Percentiles rank a stretch among this genome's conserved stretches.
Evolutionary conservation across 2,888 invertebrate species (phyloP).

Genomic region (Stenotaenia linearis): DNA sequence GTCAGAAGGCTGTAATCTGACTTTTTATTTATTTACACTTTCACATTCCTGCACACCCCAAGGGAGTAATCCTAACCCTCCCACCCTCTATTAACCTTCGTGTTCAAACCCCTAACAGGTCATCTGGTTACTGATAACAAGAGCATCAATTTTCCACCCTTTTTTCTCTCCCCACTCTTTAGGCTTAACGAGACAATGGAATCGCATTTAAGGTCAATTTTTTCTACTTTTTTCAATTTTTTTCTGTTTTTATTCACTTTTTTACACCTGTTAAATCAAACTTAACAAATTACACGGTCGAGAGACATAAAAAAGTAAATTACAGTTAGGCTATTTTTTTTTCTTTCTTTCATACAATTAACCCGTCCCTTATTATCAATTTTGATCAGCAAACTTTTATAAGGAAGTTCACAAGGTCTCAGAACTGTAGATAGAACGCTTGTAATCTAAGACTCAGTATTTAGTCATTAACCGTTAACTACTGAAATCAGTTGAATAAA

Average conservation of each 20-base stretch:
- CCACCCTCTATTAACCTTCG: background rate
- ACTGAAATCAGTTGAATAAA: no score
- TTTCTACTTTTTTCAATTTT: no score
- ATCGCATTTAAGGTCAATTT: background rate
- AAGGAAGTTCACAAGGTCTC: conserved; percentile 10
- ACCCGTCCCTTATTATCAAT: background rate
- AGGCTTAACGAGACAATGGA: background rate
- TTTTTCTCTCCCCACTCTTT: background rate
- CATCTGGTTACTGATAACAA: background rate
- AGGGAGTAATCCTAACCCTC: background rate
- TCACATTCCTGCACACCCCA: conserved; percentile 3
- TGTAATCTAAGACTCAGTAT: background rate
- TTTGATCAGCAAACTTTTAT: background rate
- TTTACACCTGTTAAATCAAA: no score
- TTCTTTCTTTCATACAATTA: background rate
- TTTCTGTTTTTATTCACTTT: background rate
- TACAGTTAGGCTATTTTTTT: background rate
- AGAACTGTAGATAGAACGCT: background rate
- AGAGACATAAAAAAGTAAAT: background rate
- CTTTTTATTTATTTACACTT: conserved; percentile 26
- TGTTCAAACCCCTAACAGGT: background rate
- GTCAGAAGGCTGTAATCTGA: conserved; percentile 16
- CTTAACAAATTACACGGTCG: background rate
- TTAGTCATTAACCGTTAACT: no score
- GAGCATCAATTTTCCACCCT: background rate